These are phyloP conservation scores for Hystrix brachyura DNA, from an alignment of 2,113 vertebrate species.

Conservation along the genomic window DNA sequence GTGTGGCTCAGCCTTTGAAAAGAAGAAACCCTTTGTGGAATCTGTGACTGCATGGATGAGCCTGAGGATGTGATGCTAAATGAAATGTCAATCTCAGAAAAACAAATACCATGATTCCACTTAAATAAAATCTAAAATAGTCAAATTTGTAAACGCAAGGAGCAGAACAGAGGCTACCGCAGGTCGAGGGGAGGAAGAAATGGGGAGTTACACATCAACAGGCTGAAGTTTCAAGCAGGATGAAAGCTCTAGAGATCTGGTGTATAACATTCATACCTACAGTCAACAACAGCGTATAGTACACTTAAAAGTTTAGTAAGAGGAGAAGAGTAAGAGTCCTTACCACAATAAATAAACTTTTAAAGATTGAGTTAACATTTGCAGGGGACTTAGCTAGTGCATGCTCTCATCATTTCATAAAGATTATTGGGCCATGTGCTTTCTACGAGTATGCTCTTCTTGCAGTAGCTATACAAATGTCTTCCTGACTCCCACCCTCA, in stretches of 20 bases:
- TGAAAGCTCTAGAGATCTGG: background rate
- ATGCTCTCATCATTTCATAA: background rate
- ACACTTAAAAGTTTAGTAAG: background rate
- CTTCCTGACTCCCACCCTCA: background rate
- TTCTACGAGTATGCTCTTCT: slow-evolving; percentile 34
- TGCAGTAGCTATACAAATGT: background rate
- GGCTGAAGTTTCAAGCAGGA: background rate
- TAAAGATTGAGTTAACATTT: slow-evolving; percentile 1
- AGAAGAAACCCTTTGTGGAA: background rate
- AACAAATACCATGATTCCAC: background rate
- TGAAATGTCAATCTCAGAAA: background rate
- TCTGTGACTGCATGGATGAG: background rate
- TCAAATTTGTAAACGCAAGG: background rate
- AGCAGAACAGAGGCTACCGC: background rate
- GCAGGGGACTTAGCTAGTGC: background rate
- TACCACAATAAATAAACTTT: background rate
- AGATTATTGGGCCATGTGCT: background rate
- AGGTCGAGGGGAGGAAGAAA: background rate
- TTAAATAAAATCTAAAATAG: background rate
- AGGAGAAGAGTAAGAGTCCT: background rate
- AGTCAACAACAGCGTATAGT: background rate
- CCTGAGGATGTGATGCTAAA: background rate
- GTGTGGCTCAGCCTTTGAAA: background rate
- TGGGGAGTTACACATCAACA: background rate
- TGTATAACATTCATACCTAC: background rate